Evolutionary conservation across 2,797 vertebrate genomes (phyloP), one percentile per base, ranked within the genome.

Genomic region (Salmo trutta): DNA sequence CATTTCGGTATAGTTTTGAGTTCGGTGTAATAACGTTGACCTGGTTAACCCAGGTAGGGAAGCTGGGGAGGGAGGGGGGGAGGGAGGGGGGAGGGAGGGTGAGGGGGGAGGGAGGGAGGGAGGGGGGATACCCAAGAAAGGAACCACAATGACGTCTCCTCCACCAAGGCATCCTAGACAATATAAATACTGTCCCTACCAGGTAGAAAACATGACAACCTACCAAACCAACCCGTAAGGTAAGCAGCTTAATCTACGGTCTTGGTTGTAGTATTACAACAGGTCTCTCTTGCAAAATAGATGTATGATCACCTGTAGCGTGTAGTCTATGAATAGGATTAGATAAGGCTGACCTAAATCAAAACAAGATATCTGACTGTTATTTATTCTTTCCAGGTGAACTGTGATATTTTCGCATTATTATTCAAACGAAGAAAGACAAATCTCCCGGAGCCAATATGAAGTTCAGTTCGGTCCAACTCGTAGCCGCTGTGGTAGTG

Each of bases 111-210:
- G 24, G 24, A 24, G 24, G 24, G 0, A 56, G 36, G 2, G 41
- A n/a, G 56, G 56, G 21, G 0, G 24, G 8, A 62, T 62, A 24
- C 21, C 59, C 59, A 10, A 6, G 59, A 27, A 8, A 64, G 10
- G n/a, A 21, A 24, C 21, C 19, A 59, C 59, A 64, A 47, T 47
- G 21, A 64, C 59, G 21, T 64, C 56, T 7, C 56, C 54, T 67
- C 29, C 29, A 31, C 29, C 29, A 31, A 3, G 29, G 29, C 29
- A 2, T 31, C 4, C 4, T 62, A 65, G 52, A 67, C 74, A 79
- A 77, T 89, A 90, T 87, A 90, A 90, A 86, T 75, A 81, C 59
- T 1, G 21, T 76, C 70, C 77, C 69, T 21, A 65, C 51, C 68
- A 76, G 65, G 21, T 75, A 27, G 17, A 79, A 33, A 72, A 69